Percentiles rank a stretch among this genome's conserved stretches.
Evolutionary conservation across 1,140 invertebrate species (phyloP).

Genomic region (Drosophila chauvacae): DNA sequence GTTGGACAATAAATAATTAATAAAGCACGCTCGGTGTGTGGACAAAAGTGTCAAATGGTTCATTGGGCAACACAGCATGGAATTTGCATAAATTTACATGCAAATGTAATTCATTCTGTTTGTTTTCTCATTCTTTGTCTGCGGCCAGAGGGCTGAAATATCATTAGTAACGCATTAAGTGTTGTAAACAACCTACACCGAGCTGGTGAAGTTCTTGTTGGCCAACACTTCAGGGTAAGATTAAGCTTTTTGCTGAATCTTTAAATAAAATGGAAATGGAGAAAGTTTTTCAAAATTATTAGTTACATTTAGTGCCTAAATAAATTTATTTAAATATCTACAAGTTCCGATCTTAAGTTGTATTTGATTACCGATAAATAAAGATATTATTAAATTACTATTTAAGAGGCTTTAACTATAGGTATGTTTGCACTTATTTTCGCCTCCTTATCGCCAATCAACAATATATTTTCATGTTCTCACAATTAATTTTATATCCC

Average conservation of each 20-base stretch:
- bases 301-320: not conserved
- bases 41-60: slow-evolving; percentile 78
- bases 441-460: not conserved
- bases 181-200: slow-evolving; percentile 40
- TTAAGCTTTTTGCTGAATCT: slow-evolving; percentile 2
- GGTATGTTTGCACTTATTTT: not conserved
- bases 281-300: slow-evolving; percentile 14
- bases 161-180: slow-evolving; percentile 47
- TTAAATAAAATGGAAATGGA: slow-evolving; percentile 1
- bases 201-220: slow-evolving; percentile 43
- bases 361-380: not conserved
- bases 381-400: not conserved
- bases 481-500: slow-evolving; percentile 23
- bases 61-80: slow-evolving; percentile 73
- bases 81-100: slow-evolving; percentile 79
- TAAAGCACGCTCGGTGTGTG: slow-evolving; percentile 66
- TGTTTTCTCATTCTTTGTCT: slow-evolving; percentile 28
- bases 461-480: not conserved
- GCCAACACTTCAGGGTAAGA: slow-evolving; percentile 25
- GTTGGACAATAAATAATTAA: slow-evolving; percentile 76
- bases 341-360: not conserved
- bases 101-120: slow-evolving; percentile 52
- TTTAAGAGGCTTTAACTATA: not conserved
- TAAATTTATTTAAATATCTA: not conserved
- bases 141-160: slow-evolving; percentile 38